A percentile compares a stretch with the other conserved stretches of the same genome.
These are phyloP conservation scores for Crossaster papposus DNA, from an alignment of 53 echinoderm and acorn worm species.

Conservation along the genomic window DNA sequence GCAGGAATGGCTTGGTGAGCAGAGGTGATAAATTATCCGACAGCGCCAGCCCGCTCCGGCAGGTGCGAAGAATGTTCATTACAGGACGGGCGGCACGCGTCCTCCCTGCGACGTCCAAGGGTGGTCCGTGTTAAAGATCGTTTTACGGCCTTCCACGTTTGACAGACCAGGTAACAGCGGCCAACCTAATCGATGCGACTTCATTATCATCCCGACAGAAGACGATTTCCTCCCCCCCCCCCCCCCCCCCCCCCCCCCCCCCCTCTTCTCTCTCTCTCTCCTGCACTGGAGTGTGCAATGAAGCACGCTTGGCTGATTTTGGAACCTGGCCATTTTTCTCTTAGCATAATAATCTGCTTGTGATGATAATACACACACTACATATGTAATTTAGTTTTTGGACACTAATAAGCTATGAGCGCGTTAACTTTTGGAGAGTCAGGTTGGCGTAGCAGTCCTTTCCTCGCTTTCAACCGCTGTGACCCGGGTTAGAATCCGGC, in stretches of 20 bases:
- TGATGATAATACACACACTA: background rate
- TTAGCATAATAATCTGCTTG: conserved; percentile 8
- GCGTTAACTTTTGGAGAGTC: no score
- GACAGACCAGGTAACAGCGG: conserved; percentile 27
- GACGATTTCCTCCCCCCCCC: no score
- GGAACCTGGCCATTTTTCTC: conserved; percentile 5
- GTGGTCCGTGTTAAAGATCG: conserved; percentile 12
- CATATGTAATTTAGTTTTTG: background rate
- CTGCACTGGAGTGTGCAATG: background rate
- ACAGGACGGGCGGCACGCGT: background rate
- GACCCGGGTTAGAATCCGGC: no score
- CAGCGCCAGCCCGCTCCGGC: background rate
- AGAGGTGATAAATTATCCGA: conserved; percentile 4
- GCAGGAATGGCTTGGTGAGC: no score
- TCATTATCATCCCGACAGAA: conserved; percentile 14
- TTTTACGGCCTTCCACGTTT: conserved; percentile 44
- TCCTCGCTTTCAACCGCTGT: no score
- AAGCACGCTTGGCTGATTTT: background rate
- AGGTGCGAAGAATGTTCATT: conserved; percentile 46
- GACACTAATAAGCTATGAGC: background rate
- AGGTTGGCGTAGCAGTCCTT: no score
- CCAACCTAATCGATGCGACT: conserved; percentile 19
- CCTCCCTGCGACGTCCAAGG: background rate
- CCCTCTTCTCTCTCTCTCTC: no score
- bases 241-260: no score